Evolutionary conservation across 2,113 vertebrate species (phyloP), one percentile per base, ranked within the genome.

Genomic region (Caranx melampygus): DNA sequence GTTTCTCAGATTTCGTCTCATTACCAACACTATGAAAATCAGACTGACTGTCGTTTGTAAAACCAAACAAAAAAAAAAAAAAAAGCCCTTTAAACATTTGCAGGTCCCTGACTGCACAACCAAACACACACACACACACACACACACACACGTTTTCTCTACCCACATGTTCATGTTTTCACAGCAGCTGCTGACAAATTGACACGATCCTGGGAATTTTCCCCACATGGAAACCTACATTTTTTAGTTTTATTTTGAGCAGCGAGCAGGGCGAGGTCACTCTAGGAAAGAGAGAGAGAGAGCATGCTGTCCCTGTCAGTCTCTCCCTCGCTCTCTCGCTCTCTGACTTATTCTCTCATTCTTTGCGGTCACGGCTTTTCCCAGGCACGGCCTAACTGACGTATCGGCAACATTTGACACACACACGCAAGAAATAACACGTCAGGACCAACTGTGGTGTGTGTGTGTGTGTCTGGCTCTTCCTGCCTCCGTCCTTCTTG

Each of bases 101-200:
- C 67, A 71, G 49, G n/a, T 71, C 44, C 60, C 10, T 60, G 67
- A 6, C 35, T 14, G 66, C 67, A 37, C 35, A 12, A 0, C 10
- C 66, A 71, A 63, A 82, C 72, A 78, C 33, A 62, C 65, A 65
- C 55, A 57, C 37, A 42, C 49, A 6, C 49, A 20, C 16, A 58
- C 10, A 35, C 75, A 33, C 16, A 26, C 45, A 51, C 15, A 5
- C 31, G 1, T 40, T 31, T 65, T 18, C 63, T 81, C 62, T 60
- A 4, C 63, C 58, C 66, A 62, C 73, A 76, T 83, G 75, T 76
- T 76, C 78, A 72, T 74, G 70, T 80, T 82, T 87, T 82, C 79
- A 45, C 76, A 71, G 79, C 69, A 67, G 73, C 83, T 82, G 69
- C 85, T 87, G 75, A 86, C 70, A 82, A 72, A 89, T 73, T 83